phyloP scores from a whole-genome alignment of 2,113 vertebrate genomes.

The Plectropomus leopardus region DNA sequence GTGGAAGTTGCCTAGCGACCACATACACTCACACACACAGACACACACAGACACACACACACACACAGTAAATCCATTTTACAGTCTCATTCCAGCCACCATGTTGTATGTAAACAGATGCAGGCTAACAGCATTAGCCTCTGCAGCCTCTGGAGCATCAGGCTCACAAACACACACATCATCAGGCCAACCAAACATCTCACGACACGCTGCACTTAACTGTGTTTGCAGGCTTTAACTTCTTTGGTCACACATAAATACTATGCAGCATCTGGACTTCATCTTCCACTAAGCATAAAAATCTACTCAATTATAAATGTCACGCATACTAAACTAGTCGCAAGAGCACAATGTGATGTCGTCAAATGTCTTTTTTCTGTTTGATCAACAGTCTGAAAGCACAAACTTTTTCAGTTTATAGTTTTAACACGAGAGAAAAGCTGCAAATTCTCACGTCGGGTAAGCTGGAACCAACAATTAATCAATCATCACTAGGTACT shows the following conservation, averaged over 20 bases:
- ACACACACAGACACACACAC: constrained; percentile 7
- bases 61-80: constrained; percentile 32
- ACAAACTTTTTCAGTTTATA: not conserved
- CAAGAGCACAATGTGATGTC: not conserved
- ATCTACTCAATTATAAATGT: not conserved
- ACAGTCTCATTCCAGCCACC: not conserved
- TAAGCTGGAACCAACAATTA: not conserved
- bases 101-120: constrained; percentile 5
- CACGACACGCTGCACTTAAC: no score
- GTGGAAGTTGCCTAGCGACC: constrained; percentile 53
- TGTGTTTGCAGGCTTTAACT: not conserved
- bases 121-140: constrained; percentile 33
- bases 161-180: not conserved
- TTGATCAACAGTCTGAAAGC: not conserved
- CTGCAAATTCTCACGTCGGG: not conserved
- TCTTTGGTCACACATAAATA: not conserved
- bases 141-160: not conserved
- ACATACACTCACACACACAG: not conserved
- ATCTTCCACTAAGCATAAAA: not conserved
- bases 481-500: not conserved
- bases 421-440: not conserved
- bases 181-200: not conserved
- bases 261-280: not conserved
- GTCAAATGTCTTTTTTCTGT: no score
- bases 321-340: not conserved